phyloP scores from a whole-genome alignment of 2,888 invertebrate species.

The Cheilosia variabilis region DNA sequence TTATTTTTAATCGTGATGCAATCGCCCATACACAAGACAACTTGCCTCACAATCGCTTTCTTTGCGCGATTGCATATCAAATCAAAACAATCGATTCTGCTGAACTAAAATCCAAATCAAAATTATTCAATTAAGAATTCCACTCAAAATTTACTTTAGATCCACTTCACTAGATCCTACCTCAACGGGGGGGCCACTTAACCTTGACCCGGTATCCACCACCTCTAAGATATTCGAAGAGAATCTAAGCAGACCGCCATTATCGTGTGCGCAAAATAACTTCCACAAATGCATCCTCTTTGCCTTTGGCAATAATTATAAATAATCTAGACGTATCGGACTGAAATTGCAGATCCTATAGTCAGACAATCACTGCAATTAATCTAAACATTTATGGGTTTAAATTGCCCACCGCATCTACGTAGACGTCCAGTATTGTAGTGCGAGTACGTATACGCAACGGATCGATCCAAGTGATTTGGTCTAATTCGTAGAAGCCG shows the following conservation, averaged over 20 bases:
- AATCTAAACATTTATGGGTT: slow-evolving; percentile 75
- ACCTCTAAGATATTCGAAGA: slow-evolving; percentile 4
- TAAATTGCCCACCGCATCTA: slow-evolving; percentile 61
- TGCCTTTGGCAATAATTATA: slow-evolving; percentile 50
- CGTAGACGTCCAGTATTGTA: background rate
- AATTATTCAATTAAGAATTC: slow-evolving; percentile 59
- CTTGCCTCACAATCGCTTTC: slow-evolving; percentile 2
- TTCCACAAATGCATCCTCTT: slow-evolving; percentile 62
- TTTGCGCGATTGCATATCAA: slow-evolving; percentile 31
- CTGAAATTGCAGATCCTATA: slow-evolving; percentile 57
- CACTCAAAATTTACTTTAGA: slow-evolving; percentile 67
- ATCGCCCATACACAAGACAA: slow-evolving; percentile 13
- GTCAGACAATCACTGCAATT: slow-evolving; percentile 68
- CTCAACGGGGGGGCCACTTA: slow-evolving; percentile 65
- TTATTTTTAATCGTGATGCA: slow-evolving; percentile 39
- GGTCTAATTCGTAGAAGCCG: slow-evolving; percentile 61
- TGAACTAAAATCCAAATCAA: slow-evolving; percentile 32
- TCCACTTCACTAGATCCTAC: slow-evolving; percentile 71
- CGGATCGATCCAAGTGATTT: slow-evolving; percentile 61
- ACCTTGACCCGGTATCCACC: slow-evolving; percentile 64
- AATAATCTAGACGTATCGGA: slow-evolving; percentile 65
- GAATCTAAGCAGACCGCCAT: slow-evolving; percentile 53
- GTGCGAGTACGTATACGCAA: slow-evolving; percentile 12
- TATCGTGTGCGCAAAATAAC: slow-evolving; percentile 44
- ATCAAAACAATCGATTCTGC: slow-evolving; percentile 35